A percentile compares a stretch with the other conserved stretches of the same genome.
phyloP scores from a whole-genome alignment of 1,140 invertebrate genomes.

The Drosophila repletoides region DNA sequence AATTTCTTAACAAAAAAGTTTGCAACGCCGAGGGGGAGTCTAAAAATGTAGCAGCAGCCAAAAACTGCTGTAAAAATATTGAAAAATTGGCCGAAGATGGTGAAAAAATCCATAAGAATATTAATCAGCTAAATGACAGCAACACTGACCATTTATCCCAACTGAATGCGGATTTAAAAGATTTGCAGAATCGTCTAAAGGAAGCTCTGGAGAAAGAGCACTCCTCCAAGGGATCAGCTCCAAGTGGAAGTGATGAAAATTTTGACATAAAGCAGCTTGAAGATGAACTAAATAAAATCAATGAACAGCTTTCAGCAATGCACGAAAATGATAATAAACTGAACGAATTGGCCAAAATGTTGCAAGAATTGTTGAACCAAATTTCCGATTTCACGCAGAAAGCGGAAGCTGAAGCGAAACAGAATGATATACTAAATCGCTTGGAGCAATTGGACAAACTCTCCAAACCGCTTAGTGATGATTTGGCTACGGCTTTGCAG shows the following conservation, averaged over 20 bases:
- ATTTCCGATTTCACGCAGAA: no score
- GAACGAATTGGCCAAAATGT: background rate
- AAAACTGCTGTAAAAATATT: constrained; percentile 16
- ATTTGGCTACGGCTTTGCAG: background rate
- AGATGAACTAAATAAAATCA: background rate
- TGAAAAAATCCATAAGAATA: background rate
- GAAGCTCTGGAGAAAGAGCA: background rate
- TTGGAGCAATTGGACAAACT: constrained; percentile 2
- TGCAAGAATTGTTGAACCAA: background rate
- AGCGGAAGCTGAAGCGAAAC: background rate
- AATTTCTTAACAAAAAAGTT: background rate
- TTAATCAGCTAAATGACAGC: background rate
- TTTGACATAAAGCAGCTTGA: background rate
- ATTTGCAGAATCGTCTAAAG: background rate
- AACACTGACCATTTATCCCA: background rate
- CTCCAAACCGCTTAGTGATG: background rate
- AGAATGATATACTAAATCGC: background rate
- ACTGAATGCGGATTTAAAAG: background rate
- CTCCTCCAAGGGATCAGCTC: background rate
- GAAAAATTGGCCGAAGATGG: background rate
- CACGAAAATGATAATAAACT: background rate
- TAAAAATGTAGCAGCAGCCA: background rate
- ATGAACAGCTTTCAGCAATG: background rate
- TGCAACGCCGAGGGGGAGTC: background rate
- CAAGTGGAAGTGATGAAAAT: no score